Percentiles rank a stretch among this genome's conserved stretches.
These are phyloP conservation scores for Cladopsammia gracilis DNA, from an alignment of 64 coral and sea anemone species.

Conservation along the genomic window DNA sequence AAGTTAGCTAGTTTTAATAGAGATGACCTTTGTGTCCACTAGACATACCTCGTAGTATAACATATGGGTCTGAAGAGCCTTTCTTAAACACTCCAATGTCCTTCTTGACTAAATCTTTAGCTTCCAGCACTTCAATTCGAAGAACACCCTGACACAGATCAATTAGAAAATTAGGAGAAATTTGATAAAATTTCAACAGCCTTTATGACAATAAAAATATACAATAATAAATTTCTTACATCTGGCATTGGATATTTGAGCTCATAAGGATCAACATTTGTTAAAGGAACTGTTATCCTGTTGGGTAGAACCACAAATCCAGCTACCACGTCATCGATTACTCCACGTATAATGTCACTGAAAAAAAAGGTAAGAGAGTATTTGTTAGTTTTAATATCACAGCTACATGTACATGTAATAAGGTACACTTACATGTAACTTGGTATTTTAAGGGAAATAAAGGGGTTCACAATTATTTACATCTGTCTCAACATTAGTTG, in stretches of 20 bases:
- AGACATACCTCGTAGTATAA: slow-evolving; percentile 80
- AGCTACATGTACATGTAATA: too few relatives aligned
- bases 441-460: too few relatives aligned
- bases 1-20: too few relatives aligned
- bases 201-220: too few relatives aligned
- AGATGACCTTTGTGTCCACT: too few relatives aligned
- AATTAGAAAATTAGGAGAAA: background rate
- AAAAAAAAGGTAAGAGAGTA: background rate
- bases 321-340: slow-evolving; percentile 92
- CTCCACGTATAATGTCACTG: slow-evolving; percentile 94
- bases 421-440: background rate
- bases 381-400: too few relatives aligned
- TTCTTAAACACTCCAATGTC: slow-evolving; percentile 96
- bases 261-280: slow-evolving; percentile 89
- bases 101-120: slow-evolving; percentile 93
- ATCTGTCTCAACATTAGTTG: too few relatives aligned
- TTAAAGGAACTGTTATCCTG: slow-evolving; percentile 93
- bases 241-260: slow-evolving; percentile 97
- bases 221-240: slow-evolving; percentile 47
- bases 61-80: slow-evolving; percentile 97
- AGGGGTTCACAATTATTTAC: too few relatives aligned
- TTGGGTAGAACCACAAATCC: slow-evolving; percentile 96
- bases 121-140: slow-evolving; percentile 91
- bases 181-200: too few relatives aligned
- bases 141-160: slow-evolving; percentile 77